Conservation (phyloP, 2,888 invertebrate species). For the Caenorhabditis wallacei region DNA sequence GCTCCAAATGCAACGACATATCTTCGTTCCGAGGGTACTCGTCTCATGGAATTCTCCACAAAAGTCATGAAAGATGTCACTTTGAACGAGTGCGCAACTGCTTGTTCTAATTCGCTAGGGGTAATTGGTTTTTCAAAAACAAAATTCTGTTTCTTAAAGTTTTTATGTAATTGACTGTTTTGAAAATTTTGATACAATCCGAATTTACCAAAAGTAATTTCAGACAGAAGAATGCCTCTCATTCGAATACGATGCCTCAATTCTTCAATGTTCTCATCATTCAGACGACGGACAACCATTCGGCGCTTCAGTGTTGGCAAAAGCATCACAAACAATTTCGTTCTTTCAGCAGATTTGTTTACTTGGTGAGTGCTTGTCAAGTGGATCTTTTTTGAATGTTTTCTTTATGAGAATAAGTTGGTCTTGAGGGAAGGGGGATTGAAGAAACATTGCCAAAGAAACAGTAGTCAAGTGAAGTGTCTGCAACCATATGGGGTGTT, state of each 20-base stretch:
- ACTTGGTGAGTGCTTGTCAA: slow-evolving; percentile 67
- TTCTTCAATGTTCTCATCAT: slow-evolving; percentile 78
- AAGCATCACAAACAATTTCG: slow-evolving; percentile 67
- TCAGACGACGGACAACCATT: slow-evolving; percentile 78
- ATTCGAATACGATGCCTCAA: slow-evolving; percentile 80
- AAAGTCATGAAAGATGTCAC: slow-evolving; percentile 76
- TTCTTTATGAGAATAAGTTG: no score
- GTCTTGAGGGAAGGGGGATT: neutral
- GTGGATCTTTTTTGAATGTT: neutral
- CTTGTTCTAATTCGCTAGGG: slow-evolving; percentile 69
- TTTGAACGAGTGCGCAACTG: slow-evolving; percentile 77
- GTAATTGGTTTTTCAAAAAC: slow-evolving; percentile 9
- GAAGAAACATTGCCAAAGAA: no score
- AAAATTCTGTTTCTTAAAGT: neutral
- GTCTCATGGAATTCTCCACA: slow-evolving; percentile 76
- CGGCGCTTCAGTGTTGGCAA: slow-evolving; percentile 76
- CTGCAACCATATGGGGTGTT: no score
- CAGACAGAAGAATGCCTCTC: slow-evolving; percentile 75
- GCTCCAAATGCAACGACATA: slow-evolving; percentile 78
- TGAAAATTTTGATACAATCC: neutral
- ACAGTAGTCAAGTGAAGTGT: no score
- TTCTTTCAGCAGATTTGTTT: slow-evolving; percentile 82
- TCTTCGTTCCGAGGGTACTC: slow-evolving; percentile 77
- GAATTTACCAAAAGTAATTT: neutral
- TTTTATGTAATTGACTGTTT: neutral